Conservation (phyloP, 2,113 vertebrate genomes). For the Phalacrocorax carbo region DNA sequence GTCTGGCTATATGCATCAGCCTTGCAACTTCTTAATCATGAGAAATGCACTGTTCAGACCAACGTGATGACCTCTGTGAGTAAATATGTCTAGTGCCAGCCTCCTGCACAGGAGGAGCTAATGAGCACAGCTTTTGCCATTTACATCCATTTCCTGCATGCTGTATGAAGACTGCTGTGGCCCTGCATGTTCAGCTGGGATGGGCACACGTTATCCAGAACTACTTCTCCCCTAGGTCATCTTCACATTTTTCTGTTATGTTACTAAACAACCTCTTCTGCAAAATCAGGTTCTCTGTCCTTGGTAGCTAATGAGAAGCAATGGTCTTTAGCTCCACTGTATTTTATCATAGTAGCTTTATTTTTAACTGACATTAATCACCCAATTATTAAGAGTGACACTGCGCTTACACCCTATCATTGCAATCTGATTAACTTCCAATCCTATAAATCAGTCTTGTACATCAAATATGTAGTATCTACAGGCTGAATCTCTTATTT, state of each 20-base stretch:
- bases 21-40: not conserved
- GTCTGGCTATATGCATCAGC: not conserved
- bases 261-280: not conserved
- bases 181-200: not conserved
- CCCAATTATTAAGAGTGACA: constrained; percentile 55
- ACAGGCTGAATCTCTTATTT: constrained; percentile 11
- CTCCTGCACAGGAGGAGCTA: not conserved
- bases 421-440: constrained; percentile 55
- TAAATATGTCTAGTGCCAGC: not conserved
- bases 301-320: not conserved
- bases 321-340: not conserved
- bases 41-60: not conserved
- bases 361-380: constrained; percentile 50
- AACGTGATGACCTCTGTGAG: not conserved
- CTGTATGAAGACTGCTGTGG: not conserved
- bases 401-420: constrained; percentile 28
- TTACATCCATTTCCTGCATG: not conserved
- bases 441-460: constrained; percentile 50
- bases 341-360: constrained; percentile 11
- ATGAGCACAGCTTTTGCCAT: not conserved
- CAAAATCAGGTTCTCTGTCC: not conserved
- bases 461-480: not conserved
- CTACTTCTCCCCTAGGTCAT: not conserved
- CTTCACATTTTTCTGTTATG: not conserved
- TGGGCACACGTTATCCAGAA: accelerated